Evolutionary conservation across 2,888 invertebrate species (phyloP).

Genomic region (Phlogophora meticulosa): DNA sequence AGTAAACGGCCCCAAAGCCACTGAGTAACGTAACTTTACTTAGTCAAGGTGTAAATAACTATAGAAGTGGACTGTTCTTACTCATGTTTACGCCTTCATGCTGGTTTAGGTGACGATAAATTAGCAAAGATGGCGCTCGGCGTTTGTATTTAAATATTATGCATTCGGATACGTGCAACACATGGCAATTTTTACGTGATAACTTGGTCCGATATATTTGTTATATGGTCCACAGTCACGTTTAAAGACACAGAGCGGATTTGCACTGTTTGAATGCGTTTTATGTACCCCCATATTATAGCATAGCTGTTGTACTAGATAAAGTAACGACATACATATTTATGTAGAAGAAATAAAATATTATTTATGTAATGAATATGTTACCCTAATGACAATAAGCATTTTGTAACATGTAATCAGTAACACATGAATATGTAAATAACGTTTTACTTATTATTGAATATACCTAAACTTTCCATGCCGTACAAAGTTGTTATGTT

Average conservation of each 20-base stretch:
- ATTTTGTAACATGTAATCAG: constrained; percentile 81
- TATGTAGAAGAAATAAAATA: constrained; percentile 60
- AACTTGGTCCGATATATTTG: not conserved
- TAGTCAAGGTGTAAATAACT: constrained; percentile 67
- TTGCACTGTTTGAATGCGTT: constrained; percentile 31
- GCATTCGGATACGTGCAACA: constrained; percentile 44
- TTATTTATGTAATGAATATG: constrained; percentile 65
- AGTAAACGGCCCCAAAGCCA: constrained; percentile 84
- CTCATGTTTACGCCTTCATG: constrained; percentile 65
- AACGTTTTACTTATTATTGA: constrained; percentile 62
- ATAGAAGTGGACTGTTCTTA: constrained; percentile 47
- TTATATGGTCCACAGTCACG: constrained; percentile 18
- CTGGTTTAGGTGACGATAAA: constrained; percentile 74
- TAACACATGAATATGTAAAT: constrained; percentile 76
- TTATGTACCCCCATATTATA: constrained; percentile 44
- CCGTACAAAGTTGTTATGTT: constrained; percentile 75
- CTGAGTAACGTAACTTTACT: constrained; percentile 68
- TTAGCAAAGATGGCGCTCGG: constrained; percentile 72
- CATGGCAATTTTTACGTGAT: constrained; percentile 10
- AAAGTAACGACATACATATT: constrained; percentile 59
- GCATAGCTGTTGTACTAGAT: constrained; percentile 66
- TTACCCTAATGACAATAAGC: constrained; percentile 87
- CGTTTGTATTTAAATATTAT: constrained; percentile 60
- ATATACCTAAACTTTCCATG: constrained; percentile 65
- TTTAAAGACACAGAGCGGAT: constrained; percentile 7